Conservation (phyloP, 2,113 vertebrate genomes). For the Antechinus flavipes region DNA sequence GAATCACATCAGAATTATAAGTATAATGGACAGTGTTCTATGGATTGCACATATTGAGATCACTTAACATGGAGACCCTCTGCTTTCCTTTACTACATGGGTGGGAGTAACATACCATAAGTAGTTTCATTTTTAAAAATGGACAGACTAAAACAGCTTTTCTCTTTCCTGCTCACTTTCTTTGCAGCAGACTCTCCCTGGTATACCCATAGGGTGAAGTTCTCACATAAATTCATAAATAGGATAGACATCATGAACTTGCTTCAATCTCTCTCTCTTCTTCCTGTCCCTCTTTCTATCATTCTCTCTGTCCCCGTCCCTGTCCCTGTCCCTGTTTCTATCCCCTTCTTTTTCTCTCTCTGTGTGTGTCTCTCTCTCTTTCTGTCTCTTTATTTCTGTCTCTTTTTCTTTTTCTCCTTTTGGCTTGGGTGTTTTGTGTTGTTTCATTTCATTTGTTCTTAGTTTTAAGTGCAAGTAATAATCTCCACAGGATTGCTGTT, state of each 20-base stretch:
- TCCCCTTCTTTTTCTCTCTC: not conserved
- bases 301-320: no score
- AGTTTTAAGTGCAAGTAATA: not conserved
- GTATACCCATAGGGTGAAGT: not conserved
- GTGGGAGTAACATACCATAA: not conserved
- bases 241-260: not conserved
- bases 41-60: not conserved
- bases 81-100: not conserved
- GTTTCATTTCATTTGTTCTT: not conserved
- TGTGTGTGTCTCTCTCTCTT: not conserved
- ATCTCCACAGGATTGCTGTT: not conserved
- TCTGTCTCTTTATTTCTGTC: not conserved
- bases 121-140: not conserved
- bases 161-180: not conserved
- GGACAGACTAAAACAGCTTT: not conserved
- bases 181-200: not conserved
- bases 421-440: not conserved
- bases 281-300: no score
- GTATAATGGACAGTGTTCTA: not conserved
- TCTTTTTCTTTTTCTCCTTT: not conserved
- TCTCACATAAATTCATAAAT: not conserved
- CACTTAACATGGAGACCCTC: not conserved
- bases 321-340: not conserved
- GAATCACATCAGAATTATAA: not conserved
- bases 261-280: not conserved